phyloP scores from a whole-genome alignment of 2,113 vertebrate species.

The Heliornis fulica region DNA sequence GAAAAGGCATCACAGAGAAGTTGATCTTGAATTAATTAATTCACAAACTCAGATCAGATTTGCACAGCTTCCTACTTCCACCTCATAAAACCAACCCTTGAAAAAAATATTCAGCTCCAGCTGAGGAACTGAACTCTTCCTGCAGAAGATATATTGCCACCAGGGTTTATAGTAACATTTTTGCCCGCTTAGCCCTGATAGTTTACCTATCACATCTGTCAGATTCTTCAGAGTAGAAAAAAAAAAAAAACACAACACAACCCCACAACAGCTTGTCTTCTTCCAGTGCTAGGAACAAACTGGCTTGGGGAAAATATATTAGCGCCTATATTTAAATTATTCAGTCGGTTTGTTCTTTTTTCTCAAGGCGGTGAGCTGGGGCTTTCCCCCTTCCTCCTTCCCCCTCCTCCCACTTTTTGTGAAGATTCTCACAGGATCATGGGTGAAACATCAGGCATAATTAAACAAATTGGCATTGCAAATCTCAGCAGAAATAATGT shows the following conservation, averaged over 20 bases:
- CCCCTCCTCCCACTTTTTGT: not conserved
- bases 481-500: slow-evolving; percentile 45
- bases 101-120: slow-evolving; percentile 4
- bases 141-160: slow-evolving; percentile 29
- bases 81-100: slow-evolving; percentile 6
- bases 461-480: slow-evolving; percentile 62
- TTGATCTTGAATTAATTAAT: slow-evolving; percentile 32
- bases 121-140: slow-evolving; percentile 1
- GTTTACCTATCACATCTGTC: slow-evolving; percentile 59
- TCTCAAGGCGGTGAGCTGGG: slow-evolving; percentile 16
- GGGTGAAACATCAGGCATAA: slow-evolving; percentile 50
- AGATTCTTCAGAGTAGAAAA: slow-evolving; percentile 17
- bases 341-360: not conserved
- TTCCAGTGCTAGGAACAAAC: not conserved
- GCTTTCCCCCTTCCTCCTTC: slow-evolving; percentile 5
- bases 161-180: slow-evolving; percentile 19
- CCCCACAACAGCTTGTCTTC: slow-evolving; percentile 9
- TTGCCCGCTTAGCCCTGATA: slow-evolving; percentile 2
- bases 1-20: not conserved
- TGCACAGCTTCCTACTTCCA: not conserved
- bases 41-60: not conserved
- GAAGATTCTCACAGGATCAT: slow-evolving; percentile 27
- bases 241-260: not conserved
- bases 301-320: not conserved
- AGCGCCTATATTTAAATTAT: slow-evolving; percentile 36